Evolutionary conservation across 2,888 invertebrate species (phyloP).

Genomic region (Agapostemon virescens): DNA sequence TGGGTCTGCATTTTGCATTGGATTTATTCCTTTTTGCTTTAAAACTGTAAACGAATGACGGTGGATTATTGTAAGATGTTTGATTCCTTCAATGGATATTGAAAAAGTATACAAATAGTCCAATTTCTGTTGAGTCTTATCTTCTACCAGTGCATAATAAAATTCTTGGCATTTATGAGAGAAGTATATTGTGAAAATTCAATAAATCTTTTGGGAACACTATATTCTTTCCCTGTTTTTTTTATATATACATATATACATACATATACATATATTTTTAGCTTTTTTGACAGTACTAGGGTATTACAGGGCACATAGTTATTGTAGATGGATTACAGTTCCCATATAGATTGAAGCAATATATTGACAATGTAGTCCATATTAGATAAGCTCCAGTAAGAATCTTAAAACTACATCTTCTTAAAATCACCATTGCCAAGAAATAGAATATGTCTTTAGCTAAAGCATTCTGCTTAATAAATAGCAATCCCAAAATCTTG

Average conservation of each 20-base stretch:
- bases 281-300: slow-evolving; percentile 61
- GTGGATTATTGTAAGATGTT: slow-evolving; percentile 76
- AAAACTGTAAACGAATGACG: slow-evolving; percentile 86
- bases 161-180: slow-evolving; percentile 69
- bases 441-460: slow-evolving; percentile 64
- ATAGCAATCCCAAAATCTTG: slow-evolving; percentile 72
- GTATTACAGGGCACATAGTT: slow-evolving; percentile 63
- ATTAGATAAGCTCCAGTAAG: slow-evolving; percentile 66
- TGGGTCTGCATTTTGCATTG: slow-evolving; percentile 80
- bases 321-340: slow-evolving; percentile 53
- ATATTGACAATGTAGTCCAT: slow-evolving; percentile 61
- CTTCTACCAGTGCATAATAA: slow-evolving; percentile 67
- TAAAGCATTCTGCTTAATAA: slow-evolving; percentile 67
- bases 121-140: slow-evolving; percentile 69
- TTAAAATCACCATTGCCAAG: slow-evolving; percentile 67
- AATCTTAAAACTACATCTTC: slow-evolving; percentile 71
- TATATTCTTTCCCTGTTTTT: slow-evolving; percentile 56
- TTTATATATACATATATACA: slow-evolving; percentile 41
- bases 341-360: slow-evolving; percentile 64
- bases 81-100: slow-evolving; percentile 70
- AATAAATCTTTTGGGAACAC: slow-evolving; percentile 64
- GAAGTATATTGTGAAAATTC: slow-evolving; percentile 64
- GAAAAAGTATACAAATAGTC: slow-evolving; percentile 72
- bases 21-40: slow-evolving; percentile 85
- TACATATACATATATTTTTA: slow-evolving; percentile 35